Evolutionary conservation across 2,888 invertebrate genomes (phyloP).

Genomic region (Netelia virgata): DNA sequence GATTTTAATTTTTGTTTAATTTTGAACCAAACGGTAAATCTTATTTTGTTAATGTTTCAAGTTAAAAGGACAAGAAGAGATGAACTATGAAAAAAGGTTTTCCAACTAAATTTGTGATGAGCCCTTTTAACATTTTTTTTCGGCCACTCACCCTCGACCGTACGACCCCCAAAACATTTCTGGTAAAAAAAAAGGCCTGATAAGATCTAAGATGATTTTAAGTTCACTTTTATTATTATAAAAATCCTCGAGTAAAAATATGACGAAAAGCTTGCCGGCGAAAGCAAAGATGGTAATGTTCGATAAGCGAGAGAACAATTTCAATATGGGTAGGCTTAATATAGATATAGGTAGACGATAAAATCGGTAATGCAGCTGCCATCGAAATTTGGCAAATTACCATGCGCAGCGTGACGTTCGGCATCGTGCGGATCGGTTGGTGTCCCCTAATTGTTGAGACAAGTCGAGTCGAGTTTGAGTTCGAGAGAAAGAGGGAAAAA

Average conservation of each 20-base stretch:
- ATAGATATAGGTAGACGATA: slow-evolving; percentile 11
- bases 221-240: neutral
- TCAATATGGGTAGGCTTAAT: slow-evolving; percentile 13
- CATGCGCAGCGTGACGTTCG: slow-evolving; percentile 12
- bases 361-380: slow-evolving; percentile 43
- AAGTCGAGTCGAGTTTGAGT: slow-evolving; percentile 49
- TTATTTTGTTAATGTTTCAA: neutral
- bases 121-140: neutral
- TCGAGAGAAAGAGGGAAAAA: neutral
- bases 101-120: neutral
- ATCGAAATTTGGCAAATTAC: slow-evolving; percentile 34
- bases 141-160: neutral
- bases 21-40: too few species aligned
- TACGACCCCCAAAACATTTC: neutral
- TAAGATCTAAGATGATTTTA: neutral
- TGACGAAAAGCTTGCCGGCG: neutral
- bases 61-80: neutral
- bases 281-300: slow-evolving; percentile 17
- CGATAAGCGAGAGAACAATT: slow-evolving; percentile 32
- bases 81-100: neutral
- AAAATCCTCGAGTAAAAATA: neutral
- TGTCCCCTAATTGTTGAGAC: slow-evolving; percentile 59
- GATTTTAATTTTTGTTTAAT: too few species aligned
- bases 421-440: slow-evolving; percentile 60
- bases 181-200: neutral